Evolutionary conservation across 2,888 invertebrate genomes (phyloP).

Genomic region (Nemotelus nigrinus): DNA sequence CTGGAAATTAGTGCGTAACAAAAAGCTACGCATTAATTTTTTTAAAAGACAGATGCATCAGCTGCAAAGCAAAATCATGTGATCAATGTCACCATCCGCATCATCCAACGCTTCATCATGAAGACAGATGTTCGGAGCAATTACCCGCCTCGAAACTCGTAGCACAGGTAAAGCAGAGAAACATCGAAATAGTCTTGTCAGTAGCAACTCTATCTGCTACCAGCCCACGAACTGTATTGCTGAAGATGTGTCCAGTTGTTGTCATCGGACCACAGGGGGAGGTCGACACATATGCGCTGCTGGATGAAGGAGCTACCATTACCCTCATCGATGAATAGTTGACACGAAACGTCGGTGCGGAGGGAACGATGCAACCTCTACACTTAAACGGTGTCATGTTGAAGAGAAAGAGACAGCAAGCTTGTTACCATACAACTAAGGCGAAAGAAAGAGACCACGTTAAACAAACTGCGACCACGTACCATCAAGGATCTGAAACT

Average conservation of each 20-base stretch:
- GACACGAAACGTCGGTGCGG: neutral
- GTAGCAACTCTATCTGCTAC: neutral
- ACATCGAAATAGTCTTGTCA: neutral
- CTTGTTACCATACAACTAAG: neutral
- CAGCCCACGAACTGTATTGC: constrained; percentile 2
- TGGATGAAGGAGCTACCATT: constrained; percentile 7
- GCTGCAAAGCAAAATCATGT: constrained; percentile 2
- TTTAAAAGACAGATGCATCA: constrained; percentile 1
- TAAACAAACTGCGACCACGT: neutral
- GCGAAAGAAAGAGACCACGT: neutral
- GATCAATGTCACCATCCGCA: constrained; percentile 3
- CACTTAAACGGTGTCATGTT: neutral
- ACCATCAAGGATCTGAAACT: constrained; percentile 15
- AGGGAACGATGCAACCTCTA: neutral
- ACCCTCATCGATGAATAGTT: neutral
- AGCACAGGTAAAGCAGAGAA: neutral
- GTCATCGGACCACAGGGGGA: neutral
- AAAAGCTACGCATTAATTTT: too few species aligned
- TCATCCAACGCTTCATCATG: neutral
- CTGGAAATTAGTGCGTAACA: neutral
- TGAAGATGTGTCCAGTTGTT: neutral
- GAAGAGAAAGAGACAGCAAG: neutral
- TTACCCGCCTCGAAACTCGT: neutral
- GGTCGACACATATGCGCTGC: neutral
- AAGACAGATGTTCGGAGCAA: neutral